A percentile compares a stretch with the other conserved stretches of the same genome.
Conservation (phyloP, 2,888 invertebrate species). For the Melanophora roralis region DNA sequence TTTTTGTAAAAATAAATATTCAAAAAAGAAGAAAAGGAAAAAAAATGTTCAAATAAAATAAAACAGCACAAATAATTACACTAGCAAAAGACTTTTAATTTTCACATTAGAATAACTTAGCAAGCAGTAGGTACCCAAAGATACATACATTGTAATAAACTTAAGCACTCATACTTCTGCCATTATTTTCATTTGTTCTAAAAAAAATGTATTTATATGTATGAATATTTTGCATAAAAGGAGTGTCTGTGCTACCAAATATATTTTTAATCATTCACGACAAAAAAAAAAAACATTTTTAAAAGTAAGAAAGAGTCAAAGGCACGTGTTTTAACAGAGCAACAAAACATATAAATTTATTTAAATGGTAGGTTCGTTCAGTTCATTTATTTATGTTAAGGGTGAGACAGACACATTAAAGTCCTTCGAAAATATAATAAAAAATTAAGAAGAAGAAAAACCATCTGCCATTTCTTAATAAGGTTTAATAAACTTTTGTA, state of each 20-base stretch:
- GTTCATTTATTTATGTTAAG: background rate
- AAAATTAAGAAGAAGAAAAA: conserved; percentile 1
- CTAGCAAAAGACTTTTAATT: conserved; percentile 1
- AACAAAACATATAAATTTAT: background rate
- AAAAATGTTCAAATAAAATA: no score
- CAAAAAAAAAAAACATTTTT: no score
- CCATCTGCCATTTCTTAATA: conserved; percentile 50
- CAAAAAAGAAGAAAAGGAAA: conserved; percentile 8
- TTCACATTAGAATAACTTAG: background rate
- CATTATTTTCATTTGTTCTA: background rate
- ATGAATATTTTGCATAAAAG: conserved; percentile 3
- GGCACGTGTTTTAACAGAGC: conserved; percentile 52
- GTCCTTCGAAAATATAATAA: conserved; percentile 17
- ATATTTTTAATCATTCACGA: conserved; percentile 31
- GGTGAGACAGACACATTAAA: background rate
- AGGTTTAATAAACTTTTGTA: conserved; percentile 31
- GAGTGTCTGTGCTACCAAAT: conserved; percentile 37
- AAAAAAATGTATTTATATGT: background rate
- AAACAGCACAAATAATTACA: conserved; percentile 2
- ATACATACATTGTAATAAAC: no score
- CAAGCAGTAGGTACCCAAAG: no score
- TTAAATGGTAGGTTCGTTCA: background rate
- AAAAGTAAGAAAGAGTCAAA: conserved; percentile 9
- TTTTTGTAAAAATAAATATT: conserved; percentile 1
- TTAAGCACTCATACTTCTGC: conserved; percentile 4